phyloP scores from a whole-genome alignment of 2,113 vertebrate species.

The Hystrix cristata region DNA sequence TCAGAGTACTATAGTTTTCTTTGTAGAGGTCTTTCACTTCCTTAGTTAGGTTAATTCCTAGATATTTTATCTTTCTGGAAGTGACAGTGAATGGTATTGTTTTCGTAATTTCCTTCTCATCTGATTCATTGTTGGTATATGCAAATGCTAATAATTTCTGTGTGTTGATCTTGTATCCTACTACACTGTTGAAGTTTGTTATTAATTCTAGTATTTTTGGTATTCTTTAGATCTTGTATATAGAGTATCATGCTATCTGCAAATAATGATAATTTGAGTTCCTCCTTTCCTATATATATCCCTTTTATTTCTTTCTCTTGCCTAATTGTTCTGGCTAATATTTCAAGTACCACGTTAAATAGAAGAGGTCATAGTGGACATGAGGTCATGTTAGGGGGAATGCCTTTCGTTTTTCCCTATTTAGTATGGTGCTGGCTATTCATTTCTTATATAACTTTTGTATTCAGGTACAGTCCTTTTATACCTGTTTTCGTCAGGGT shows the following conservation, averaged over 20 bases:
- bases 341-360: background rate
- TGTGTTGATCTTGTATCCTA: background rate
- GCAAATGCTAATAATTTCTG: background rate
- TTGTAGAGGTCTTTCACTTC: background rate
- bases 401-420: background rate
- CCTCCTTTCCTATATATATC: background rate
- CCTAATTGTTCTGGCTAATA: background rate
- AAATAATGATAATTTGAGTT: background rate
- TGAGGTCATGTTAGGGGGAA: background rate
- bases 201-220: background rate
- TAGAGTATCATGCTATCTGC: background rate
- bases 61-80: background rate
- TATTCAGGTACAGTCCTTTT: background rate
- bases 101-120: background rate
- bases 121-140: background rate
- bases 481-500: background rate
- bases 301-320: background rate
- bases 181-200: background rate
- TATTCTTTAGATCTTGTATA: background rate
- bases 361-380: background rate
- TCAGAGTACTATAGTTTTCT: background rate
- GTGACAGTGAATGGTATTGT: background rate
- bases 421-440: background rate
- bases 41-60: background rate
- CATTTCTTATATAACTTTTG: background rate